phyloP scores from a whole-genome alignment of 2,797 vertebrate species.

The Crenichthys baileyi region DNA sequence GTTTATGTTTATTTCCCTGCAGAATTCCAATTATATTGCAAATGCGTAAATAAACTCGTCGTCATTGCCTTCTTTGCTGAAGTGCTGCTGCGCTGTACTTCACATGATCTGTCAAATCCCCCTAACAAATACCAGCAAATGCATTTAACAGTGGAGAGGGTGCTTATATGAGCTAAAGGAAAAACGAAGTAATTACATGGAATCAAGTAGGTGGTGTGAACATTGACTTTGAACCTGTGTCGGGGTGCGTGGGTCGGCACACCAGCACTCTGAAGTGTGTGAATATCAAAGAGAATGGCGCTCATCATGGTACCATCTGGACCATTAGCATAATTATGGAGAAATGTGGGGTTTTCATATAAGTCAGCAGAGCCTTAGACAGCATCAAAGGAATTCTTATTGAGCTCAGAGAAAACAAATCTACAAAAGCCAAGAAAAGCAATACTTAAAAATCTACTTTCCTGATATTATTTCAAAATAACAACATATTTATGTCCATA shows the following conservation, averaged over 20 bases:
- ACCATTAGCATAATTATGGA: constrained; percentile 82
- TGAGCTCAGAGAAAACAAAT: constrained; percentile 60
- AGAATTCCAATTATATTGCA: constrained; percentile 6
- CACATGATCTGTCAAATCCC: constrained; percentile 39
- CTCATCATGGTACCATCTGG: constrained; percentile 81
- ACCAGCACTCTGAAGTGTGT: constrained; percentile 64
- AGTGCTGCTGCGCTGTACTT: constrained; percentile 37
- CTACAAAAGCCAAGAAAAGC: constrained; percentile 30
- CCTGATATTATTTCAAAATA: constrained; percentile 21
- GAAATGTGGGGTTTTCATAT: constrained; percentile 66
- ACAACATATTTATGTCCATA: neutral
- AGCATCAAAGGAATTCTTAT: constrained; percentile 76
- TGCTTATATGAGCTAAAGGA: constrained; percentile 40
- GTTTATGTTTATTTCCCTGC: constrained; percentile 11
- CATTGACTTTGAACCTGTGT: constrained; percentile 64
- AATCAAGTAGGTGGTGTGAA: constrained; percentile 64
- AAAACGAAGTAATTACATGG: constrained; percentile 53
- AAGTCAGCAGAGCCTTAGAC: constrained; percentile 72
- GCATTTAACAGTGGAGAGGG: constrained; percentile 50
- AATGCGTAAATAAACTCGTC: constrained; percentile 35
- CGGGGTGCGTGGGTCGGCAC: constrained; percentile 64
- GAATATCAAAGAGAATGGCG: constrained; percentile 75
- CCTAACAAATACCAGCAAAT: constrained; percentile 43
- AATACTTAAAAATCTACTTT: constrained; percentile 11
- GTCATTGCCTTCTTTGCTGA: constrained; percentile 9